Conservation (phyloP, 2,888 invertebrate species). For the Aleiodes leptofemur region DNA sequence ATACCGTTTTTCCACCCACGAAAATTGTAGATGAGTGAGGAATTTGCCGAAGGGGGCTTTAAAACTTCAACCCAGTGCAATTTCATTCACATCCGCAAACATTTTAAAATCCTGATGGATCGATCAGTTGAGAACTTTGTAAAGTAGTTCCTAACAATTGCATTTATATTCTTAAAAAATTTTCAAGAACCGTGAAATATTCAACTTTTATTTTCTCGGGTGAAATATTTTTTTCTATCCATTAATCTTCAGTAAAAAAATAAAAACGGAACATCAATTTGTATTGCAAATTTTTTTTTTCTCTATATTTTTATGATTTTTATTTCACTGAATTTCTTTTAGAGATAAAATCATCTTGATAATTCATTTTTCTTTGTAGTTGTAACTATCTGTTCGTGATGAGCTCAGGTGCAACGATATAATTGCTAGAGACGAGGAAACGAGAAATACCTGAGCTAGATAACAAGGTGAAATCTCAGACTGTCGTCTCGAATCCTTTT, state of each 20-base stretch:
- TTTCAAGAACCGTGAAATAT: slow-evolving; percentile 10
- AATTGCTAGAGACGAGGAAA: no score
- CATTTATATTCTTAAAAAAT: slow-evolving; percentile 13
- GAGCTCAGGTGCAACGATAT: no score
- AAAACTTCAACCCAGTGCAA: not conserved
- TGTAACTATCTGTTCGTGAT: no score
- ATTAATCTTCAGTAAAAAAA: not conserved
- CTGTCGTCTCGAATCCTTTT: no score
- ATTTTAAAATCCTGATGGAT: slow-evolving; percentile 38
- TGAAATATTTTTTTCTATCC: not conserved
- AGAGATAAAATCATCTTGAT: not conserved
- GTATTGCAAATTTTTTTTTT: no score
- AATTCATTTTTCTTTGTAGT: no score
- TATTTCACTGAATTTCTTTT: not conserved
- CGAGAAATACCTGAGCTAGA: no score
- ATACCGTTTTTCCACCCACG: slow-evolving; percentile 10
- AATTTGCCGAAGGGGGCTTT: slow-evolving; percentile 7
- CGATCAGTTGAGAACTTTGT: slow-evolving; percentile 23
- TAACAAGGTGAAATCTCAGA: no score
- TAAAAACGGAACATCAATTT: no score
- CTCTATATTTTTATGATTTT: no score
- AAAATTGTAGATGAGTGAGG: slow-evolving; percentile 12
- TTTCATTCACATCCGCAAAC: slow-evolving; percentile 51
- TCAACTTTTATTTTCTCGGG: not conserved
- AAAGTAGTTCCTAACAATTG: slow-evolving; percentile 31